Percentiles rank a stretch among this genome's conserved stretches.
These are phyloP conservation scores for Silurus asotus DNA, from an alignment of 2,113 vertebrate species.

Conservation along the genomic window DNA sequence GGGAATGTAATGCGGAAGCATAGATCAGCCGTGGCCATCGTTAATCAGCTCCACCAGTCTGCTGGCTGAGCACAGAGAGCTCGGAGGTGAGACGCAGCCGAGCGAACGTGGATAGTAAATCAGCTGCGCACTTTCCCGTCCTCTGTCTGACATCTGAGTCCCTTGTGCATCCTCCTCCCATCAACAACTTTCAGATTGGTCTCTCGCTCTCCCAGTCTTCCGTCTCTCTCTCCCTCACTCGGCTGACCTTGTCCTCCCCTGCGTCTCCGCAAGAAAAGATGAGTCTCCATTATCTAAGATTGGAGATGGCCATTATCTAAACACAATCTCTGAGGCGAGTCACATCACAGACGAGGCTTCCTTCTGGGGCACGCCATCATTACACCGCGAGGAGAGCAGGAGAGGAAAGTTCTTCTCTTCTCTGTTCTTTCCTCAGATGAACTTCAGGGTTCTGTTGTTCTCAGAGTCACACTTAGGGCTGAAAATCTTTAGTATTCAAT, in stretches of 20 bases:
- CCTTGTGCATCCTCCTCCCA: conserved; percentile 21
- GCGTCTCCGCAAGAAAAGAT: conserved; percentile 74
- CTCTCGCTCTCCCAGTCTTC: conserved; percentile 7
- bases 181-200: conserved; percentile 35
- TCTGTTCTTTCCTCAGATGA: conserved; percentile 9
- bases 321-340: conserved; percentile 75
- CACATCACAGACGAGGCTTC: conserved; percentile 61
- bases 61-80: conserved; percentile 28
- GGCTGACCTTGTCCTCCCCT: conserved; percentile 75
- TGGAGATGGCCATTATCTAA: conserved; percentile 80
- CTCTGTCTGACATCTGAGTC: conserved; percentile 36
- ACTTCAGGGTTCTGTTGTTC: conserved; percentile 11
- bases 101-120: conserved; percentile 45
- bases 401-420: background rate
- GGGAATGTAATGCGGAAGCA: conserved; percentile 6
- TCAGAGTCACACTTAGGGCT: background rate
- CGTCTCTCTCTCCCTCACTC: conserved; percentile 59
- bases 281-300: conserved; percentile 78
- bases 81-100: conserved; percentile 26
- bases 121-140: conserved; percentile 33
- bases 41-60: conserved; percentile 35
- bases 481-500: background rate
- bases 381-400: conserved; percentile 57
- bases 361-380: conserved; percentile 62
- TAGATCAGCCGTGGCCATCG: conserved; percentile 15